Evolutionary conservation across 2,888 invertebrate species (phyloP).

Genomic region (Drosophila anomelani): DNA sequence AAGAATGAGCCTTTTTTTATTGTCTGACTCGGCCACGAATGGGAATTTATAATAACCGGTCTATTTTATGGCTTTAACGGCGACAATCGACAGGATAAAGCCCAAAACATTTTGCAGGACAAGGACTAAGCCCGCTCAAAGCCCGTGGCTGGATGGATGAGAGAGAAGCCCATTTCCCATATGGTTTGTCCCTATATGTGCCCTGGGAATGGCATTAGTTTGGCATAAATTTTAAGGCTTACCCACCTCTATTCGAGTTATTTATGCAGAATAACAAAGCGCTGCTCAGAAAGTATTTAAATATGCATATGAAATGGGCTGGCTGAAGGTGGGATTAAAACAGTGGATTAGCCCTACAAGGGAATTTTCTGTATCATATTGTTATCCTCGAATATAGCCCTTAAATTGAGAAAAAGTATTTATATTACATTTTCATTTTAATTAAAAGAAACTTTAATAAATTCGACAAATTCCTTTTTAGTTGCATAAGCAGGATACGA

Average conservation of each 20-base stretch:
- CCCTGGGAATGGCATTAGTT: conserved; percentile 65
- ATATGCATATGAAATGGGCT: conserved; percentile 43
- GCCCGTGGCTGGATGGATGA: conserved; percentile 32
- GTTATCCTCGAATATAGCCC: not conserved
- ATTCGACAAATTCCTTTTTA: not conserved
- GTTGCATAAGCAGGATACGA: not conserved
- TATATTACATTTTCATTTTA: conserved; percentile 10
- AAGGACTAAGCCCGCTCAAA: conserved; percentile 64
- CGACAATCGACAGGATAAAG: conserved; percentile 75
- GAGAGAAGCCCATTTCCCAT: conserved; percentile 17
- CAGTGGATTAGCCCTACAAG: conserved; percentile 16
- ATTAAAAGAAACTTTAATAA: conserved; percentile 11
- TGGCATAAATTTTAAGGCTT: conserved; percentile 61
- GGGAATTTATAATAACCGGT: conserved; percentile 67
- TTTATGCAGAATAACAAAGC: conserved; percentile 63
- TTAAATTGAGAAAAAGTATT: not conserved
- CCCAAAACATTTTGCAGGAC: conserved; percentile 69
- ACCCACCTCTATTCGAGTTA: conserved; percentile 26
- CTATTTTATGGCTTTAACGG: conserved; percentile 68
- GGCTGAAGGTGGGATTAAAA: conserved; percentile 14
- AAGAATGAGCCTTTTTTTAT: conserved; percentile 18
- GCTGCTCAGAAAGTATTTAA: conserved; percentile 52
- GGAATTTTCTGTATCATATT: not conserved
- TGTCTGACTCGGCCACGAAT: conserved; percentile 44
- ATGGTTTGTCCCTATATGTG: not conserved